Conservation (phyloP, 2,888 invertebrate species). For the Ophion obscuratus region DNA sequence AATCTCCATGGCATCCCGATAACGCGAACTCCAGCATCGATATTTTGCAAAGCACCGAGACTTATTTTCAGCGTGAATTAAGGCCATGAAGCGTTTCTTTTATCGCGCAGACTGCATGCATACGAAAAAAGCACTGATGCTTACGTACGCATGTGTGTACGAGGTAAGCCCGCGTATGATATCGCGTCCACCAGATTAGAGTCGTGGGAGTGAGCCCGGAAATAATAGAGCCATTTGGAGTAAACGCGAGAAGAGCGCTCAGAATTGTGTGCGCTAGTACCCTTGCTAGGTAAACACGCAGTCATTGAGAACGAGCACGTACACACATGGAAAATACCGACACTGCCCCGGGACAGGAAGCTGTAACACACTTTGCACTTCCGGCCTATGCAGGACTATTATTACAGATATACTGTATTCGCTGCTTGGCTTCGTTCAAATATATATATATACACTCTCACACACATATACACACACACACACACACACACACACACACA, state of each 20-base stretch:
- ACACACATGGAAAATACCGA: slow-evolving; percentile 34
- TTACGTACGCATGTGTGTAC: background rate
- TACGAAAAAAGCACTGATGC: background rate
- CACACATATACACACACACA: no score
- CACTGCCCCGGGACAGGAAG: slow-evolving; percentile 56
- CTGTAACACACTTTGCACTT: slow-evolving; percentile 64
- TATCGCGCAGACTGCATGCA: background rate
- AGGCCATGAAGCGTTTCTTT: slow-evolving; percentile 33
- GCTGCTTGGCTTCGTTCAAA: background rate
- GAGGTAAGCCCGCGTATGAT: background rate
- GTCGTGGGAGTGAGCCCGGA: slow-evolving; percentile 59
- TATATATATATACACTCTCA: no score
- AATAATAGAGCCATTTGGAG: slow-evolving; percentile 59
- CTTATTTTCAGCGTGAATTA: slow-evolving; percentile 30
- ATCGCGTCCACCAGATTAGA: slow-evolving; percentile 58
- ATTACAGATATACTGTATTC: slow-evolving; percentile 24
- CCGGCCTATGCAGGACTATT: slow-evolving; percentile 43
- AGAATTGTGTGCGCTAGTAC: slow-evolving; percentile 7
- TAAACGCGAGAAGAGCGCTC: slow-evolving; percentile 15
- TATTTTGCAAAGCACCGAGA: background rate
- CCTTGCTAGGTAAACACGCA: slow-evolving; percentile 54
- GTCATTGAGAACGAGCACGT: slow-evolving; percentile 37
- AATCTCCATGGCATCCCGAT: no score
- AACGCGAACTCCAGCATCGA: background rate
- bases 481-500: no score